Base-by-base conservation (phyloP, 1,140 invertebrate genomes). In the Penaeus indicus region DNA sequence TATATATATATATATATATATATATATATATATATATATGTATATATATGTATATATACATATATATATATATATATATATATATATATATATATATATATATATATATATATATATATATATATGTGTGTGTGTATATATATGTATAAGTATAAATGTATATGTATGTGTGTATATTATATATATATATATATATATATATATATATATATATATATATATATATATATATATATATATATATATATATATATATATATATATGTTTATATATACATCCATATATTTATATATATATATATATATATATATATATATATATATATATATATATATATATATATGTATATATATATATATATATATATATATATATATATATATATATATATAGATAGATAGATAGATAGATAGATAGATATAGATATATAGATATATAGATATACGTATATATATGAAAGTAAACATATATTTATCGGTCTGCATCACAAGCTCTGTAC, bases 51-150 rank as follows among this genome's bases (percentile, higher is more conserved):
- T 78, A 21, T 8, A 10, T 25, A 32, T 10, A 1, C 13, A 3
- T 22, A 22, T 2, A 11, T 42, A 16, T 54, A 22, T 47, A 21
- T 80, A 47, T 80, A 47, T 47, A 3, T n/a, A 47, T 60, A 22
- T 80, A 22, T 7, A 80, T 80, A 47, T 54, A 60, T 80, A 80
- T 80, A 21, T 47, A 80, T 47, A 80, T 47, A 80, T 47, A 80
- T 54, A 80, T 54, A 80, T 47, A 80, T 54, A 80, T 47, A 80
- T 80, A 80, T 47, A 47, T 47, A 80, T 47, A 80, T 47, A 80
- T 47, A 80, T 47, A 80, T 47, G 60, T 47, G 60, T 47, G 60
- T 47, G 60, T 47, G 60, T 47, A 80, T 47, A 80, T 80, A 67
- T 67, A 67, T 67, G 27, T 25, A 67, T 4, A 69, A 5, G 27